Evolutionary conservation across 2,113 vertebrate genomes (phyloP), one percentile per base, ranked within the genome.

Genomic region (Tenrec ecaudatus): DNA sequence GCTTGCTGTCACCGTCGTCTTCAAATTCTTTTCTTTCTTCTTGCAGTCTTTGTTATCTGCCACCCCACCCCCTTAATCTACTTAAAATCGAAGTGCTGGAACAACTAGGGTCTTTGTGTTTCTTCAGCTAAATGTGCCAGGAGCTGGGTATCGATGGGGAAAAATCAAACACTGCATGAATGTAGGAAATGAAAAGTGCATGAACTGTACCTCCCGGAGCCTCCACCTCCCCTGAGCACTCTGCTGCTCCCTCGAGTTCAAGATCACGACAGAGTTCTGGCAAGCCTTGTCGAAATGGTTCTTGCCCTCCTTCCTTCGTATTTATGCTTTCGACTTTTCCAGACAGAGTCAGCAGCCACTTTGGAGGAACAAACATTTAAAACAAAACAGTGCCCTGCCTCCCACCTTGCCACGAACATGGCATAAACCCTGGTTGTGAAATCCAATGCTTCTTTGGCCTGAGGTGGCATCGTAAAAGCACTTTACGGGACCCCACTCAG

Each of bases 381-480:
- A 89, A 95, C 40, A 68, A 96, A 94, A 79, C 69, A 92, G 62
- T 47, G 14, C 64, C 20, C 62, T 0, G 2, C 68, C 75, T 94
- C 89, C 78, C 69, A 87, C 89, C 86, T 97, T 92, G 68, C 84
- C 33, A 38, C 91, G 76, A 89, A 82, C 82, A 27, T 53, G 73
- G 33, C 86, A 40, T 81, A 84, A 93, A 89, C 88, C 88, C 16
- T 69, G 89, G 76, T 92, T 80, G 27, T 94, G 88, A 96, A 94
- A 90, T 86, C 77, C 82, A 73, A 47, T 82, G 88, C 81, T 95
- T 83, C 78, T 94, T 94, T 97, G 87, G 90, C 95, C 80, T 38
- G 4, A 19, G 71, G 95, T 93, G 76, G 90, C 71, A 93, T 80
- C 64, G 33, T 95, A 90, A 96, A 94, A 75, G 85, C 53, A 31